phyloP scores from a whole-genome alignment of 1,140 invertebrate genomes.

The Apis mellifera region DNA sequence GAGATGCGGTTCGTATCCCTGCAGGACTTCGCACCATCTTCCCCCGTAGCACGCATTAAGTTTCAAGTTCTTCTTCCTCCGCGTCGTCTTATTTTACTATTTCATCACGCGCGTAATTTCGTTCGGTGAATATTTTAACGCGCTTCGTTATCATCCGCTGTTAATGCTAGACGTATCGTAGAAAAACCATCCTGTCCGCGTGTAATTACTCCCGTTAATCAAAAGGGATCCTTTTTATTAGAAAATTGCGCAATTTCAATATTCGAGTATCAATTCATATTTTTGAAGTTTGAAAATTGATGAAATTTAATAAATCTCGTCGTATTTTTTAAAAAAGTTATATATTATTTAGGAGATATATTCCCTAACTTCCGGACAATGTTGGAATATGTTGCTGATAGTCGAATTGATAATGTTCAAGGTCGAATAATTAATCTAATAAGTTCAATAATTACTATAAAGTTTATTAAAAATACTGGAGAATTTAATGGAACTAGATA shows the following conservation, averaged over 20 bases:
- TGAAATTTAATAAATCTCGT: no score
- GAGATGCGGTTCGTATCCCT: background rate
- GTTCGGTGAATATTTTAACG: background rate
- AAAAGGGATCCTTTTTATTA: background rate
- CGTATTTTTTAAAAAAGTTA: no score
- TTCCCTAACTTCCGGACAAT: no score
- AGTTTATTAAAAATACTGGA: no score
- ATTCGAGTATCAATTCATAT: background rate
- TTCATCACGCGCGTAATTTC: background rate
- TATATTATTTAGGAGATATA: no score
- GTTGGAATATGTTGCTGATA: no score
- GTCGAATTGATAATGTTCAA: no score
- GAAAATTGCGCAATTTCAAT: background rate
- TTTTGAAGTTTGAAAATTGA: no score
- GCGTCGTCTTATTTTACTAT: fast-evolving
- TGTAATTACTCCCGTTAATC: background rate
- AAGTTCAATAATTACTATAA: no score
- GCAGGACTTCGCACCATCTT: slow-evolving; percentile 22
- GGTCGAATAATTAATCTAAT: no score
- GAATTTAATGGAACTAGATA: no score
- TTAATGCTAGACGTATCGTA: background rate
- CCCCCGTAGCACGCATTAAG: background rate
- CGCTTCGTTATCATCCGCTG: background rate
- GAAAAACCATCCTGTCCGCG: fast-evolving
- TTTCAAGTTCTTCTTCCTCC: background rate